These are phyloP conservation scores for Drosophila paranaensis DNA, from an alignment of 2,888 invertebrate species.

Conservation along the genomic window DNA sequence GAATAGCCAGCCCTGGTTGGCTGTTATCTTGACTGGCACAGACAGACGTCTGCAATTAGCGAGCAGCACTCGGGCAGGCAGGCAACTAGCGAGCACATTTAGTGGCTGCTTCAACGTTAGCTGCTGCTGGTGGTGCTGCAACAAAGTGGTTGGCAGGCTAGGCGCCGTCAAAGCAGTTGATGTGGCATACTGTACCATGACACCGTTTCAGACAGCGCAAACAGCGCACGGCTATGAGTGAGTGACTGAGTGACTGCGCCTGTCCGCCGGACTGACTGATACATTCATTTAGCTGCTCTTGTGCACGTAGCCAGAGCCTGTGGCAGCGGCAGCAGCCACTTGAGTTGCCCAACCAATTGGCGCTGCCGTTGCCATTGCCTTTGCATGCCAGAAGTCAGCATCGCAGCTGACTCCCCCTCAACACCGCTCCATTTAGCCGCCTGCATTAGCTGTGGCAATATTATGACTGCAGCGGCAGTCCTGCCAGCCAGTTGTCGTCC, in stretches of 20 bases:
- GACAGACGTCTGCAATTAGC: conserved; percentile 71
- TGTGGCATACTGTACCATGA: conserved; percentile 44
- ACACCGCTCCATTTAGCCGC: conserved; percentile 46
- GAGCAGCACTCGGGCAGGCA: conserved; percentile 49
- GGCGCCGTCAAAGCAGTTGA: conserved; percentile 42
- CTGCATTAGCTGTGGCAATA: conserved; percentile 73
- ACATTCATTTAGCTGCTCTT: conserved; percentile 63
- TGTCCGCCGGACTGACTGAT: conserved; percentile 47
- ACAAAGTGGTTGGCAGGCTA: conserved; percentile 63
- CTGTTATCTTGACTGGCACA: conserved; percentile 16
- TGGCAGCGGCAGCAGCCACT: conserved; percentile 42
- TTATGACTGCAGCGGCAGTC: conserved; percentile 64
- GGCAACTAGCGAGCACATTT: conserved; percentile 58
- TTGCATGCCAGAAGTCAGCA: conserved; percentile 80
- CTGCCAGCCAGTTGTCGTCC: conserved; percentile 8
- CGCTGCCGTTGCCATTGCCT: conserved; percentile 59
- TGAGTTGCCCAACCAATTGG: conserved; percentile 67
- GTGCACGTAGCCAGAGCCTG: conserved; percentile 57
- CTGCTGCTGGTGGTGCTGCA: conserved; percentile 40
- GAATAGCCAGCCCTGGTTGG: conserved; percentile 22
- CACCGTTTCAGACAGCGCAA: conserved; percentile 32
- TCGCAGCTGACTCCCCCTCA: conserved; percentile 14
- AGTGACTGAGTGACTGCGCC: conserved; percentile 25
- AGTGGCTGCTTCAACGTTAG: conserved; percentile 47
- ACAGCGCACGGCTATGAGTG: conserved; percentile 14